Base-by-base conservation (phyloP, 37 sponge, comb jelly and placozoan genomes). In the Cliona cf. orientalis region DNA sequence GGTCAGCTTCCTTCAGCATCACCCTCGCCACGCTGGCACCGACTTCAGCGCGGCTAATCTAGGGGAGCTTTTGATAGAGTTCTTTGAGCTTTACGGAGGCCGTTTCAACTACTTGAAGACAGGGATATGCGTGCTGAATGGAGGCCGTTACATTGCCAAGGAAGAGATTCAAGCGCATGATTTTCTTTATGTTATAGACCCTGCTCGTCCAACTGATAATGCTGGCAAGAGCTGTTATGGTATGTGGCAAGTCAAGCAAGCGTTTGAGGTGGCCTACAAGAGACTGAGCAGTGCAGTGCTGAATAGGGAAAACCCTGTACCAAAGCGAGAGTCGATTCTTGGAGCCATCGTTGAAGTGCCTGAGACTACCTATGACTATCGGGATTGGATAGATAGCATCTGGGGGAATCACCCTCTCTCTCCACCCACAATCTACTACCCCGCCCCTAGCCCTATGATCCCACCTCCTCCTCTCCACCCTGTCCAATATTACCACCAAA, bases 21-120 rank as follows among this genome's bases (percentile, higher is more conserved):
- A 95, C 69, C 89, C 92, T 31, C 75, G 92, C n/a, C 71, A 79
- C 2, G 57, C 55, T 37, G 78, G 82, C 9, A 70, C 82, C 2
- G 86, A 84, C 5, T n/a, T n/a, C n/a, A 46, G 80, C 37, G 81
- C 86, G 35, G 86, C 95, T 12, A 98, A 98, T 38, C 85, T 96
- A 32, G 99, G 94, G 0, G 99, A 94, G 25, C 78, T 98, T 35
- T 63, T 98, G 59, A 96, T 98, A 35, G 99, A 98, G 66, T 98
- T 98, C 76, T 98, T 98, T 58, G 99, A 98, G 82, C 74, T 98
- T n/a, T 98, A 95, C 69, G 99, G 99, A 7, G 71, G 94, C 5
- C 56, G 76, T 31, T 95, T 98, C 72, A 96, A 96, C 85, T 98
- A 98, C 78, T 64, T 67, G 72, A 93, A 89, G 57, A 89, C 89